Evolutionary conservation across 2,888 invertebrate species (phyloP), one percentile per base, ranked within the genome.

Genomic region (Lochmaea crataegi): DNA sequence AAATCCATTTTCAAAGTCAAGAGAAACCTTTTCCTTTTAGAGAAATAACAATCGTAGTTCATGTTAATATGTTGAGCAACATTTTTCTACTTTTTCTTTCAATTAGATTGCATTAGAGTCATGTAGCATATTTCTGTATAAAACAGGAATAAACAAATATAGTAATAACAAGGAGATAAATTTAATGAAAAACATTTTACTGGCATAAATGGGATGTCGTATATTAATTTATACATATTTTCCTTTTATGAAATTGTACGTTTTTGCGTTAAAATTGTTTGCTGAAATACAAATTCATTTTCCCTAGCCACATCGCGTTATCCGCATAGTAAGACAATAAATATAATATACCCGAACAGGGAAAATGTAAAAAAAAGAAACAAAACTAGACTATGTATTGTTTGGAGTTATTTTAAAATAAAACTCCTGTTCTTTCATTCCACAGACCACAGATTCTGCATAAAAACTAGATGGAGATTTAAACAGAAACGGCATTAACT

Each of bases 401-500:
- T 70, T 73, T 61, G 56, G 26, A 64, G 42, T 65, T 69, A 70
- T 73, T 73, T 73, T 72, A 72, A 67, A 72, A 67, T 67, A 63
- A 72, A 67, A 66, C 56, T 38, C 66, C 38, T 65, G 58, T 74
- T 65, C 63, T 60, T 72, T 66, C 67, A 68, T 68, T 74, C 74
- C 66, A 22, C 63, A n/a, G 71, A 75, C 74, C 74, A 69, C 71
- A 71, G 65, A 18, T 66, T 66, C 45, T 63, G 51, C 63, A 61
- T 75, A 75, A 75, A 75, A 75, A 75, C 63, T 72, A 57, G 74
- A 75, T 69, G 72, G 72, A 68, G 56, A 32, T 58, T 32, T 14
- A 32, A 32, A 26, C 58, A 58, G 58, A n/a, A 57, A 26, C 58
- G 58, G 32, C 32, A 12, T n/a, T 58, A 58, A 22, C 53, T 18